Base-by-base conservation (phyloP, 2,888 invertebrate species). In the Zygothrica quintamaculata region DNA sequence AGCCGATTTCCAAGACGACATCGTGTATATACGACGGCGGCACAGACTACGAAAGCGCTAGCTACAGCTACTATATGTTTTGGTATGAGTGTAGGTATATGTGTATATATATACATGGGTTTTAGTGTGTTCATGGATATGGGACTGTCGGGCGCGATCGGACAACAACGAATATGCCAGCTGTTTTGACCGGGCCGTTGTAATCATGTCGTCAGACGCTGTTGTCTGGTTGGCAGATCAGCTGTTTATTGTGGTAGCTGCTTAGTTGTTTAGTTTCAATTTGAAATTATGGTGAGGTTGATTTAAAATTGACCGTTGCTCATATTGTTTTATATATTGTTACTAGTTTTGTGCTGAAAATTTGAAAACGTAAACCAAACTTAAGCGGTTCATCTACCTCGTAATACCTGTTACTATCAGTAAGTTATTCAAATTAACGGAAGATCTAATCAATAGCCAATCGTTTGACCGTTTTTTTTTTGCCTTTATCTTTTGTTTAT, bases 301-400 rank as follows among this genome's bases (percentile, higher is more conserved):
- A 42, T 29, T 61, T 22, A 26, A 43, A 47, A 13, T 55, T 43
- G 13, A 34, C 3, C 31, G 6, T 55, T 29, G 31, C 13, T 25
- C n/a, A 15, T 3, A 18, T 40, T 44, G n/a, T 31, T 16, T 12
- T 51, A 12, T 1, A 16, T 36, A 15, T 34, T 11, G 34, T 47
- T 40, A 53, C 44, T 58, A 39, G 51, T 60, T 64, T 43, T 50
- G 29, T 46, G 25, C 25, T 52, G 39, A 26, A 65, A 56, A n/a
- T n/a, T 36, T 47, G 60, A 50, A 11, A 36, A 42, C 18, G 37
- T 26, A 7, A 43, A 44, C 56, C 46, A 31, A 50, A 33, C 18
- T 8, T 12, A 22, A 59, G 50, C 62, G 51, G 57, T 57, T 57
- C 15, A 36, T 3, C 40, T 16, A 34, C 37, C 5, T 22, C 18